Conservation (phyloP, 2,113 vertebrate genomes). For the Ammodytes marinus region DNA sequence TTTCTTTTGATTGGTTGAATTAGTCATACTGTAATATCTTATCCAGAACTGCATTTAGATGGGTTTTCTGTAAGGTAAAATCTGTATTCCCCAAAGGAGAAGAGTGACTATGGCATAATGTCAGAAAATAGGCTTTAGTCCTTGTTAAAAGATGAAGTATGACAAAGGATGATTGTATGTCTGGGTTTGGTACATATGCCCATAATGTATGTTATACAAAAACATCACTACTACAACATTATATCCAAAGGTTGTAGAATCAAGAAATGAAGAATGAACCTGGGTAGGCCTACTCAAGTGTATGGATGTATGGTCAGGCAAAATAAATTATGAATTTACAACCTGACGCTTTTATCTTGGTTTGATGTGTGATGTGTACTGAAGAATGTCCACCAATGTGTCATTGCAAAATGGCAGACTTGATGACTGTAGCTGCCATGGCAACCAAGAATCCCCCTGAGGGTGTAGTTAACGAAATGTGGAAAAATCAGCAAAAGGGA, state of each 20-base stretch:
- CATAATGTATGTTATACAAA: slow-evolving; percentile 17
- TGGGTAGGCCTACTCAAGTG: not conserved
- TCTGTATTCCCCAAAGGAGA: slow-evolving; percentile 11
- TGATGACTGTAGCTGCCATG: slow-evolving; percentile 48
- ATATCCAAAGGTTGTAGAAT: not conserved
- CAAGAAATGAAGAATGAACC: not conserved
- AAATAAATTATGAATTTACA: not conserved
- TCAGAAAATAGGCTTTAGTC: slow-evolving; percentile 10
- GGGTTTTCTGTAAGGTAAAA: slow-evolving; percentile 21
- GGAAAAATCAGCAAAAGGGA: slow-evolving; percentile 38
- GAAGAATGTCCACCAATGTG: not conserved
- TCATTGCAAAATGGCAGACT: slow-evolving; percentile 37
- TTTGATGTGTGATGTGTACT: not conserved
- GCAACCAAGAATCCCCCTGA: slow-evolving; percentile 46
- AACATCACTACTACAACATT: not conserved
- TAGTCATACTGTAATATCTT: slow-evolving; percentile 62
- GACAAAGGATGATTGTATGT: slow-evolving; percentile 10
- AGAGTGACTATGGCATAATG: not conserved
- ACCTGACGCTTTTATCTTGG: not conserved
- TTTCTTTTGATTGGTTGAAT: slow-evolving; percentile 60
- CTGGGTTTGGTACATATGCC: slow-evolving; percentile 4
- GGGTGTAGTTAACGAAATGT: slow-evolving; percentile 48
- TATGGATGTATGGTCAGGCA: not conserved
- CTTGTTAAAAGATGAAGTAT: slow-evolving; percentile 16
- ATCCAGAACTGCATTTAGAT: slow-evolving; percentile 60